These are phyloP conservation scores for Apodemia zela DNA, from an alignment of 2,888 invertebrate species.

Conservation along the genomic window DNA sequence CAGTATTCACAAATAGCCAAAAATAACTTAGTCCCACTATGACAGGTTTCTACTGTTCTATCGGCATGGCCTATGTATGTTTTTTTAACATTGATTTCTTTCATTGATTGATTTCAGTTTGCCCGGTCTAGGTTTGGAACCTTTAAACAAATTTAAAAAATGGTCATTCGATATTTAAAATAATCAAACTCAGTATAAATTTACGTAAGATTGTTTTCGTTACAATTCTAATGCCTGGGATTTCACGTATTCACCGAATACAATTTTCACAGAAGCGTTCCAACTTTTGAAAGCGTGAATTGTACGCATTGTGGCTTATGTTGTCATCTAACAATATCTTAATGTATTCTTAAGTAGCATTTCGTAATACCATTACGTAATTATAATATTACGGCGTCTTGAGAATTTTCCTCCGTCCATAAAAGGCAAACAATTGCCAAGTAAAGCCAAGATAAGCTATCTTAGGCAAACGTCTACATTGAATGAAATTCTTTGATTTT, in stretches of 20 bases:
- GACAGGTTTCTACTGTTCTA: too few relatives aligned
- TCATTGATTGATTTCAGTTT: too few relatives aligned
- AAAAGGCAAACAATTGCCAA: slow-evolving; percentile 1
- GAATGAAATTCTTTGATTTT: not conserved
- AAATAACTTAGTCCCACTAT: too few relatives aligned
- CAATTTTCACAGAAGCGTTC: not conserved
- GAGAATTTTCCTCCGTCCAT: not conserved
- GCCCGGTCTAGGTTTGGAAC: too few relatives aligned
- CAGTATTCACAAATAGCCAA: too few relatives aligned
- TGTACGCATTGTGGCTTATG: slow-evolving; percentile 1
- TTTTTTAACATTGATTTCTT: too few relatives aligned
- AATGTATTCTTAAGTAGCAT: slow-evolving; percentile 2
- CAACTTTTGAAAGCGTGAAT: slow-evolving; percentile 13
- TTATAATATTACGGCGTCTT: not conserved
- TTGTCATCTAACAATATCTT: slow-evolving; percentile 10
- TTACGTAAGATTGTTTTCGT: not conserved
- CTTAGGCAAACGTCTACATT: not conserved
- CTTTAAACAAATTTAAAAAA: not conserved
- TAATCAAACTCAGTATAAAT: not conserved
- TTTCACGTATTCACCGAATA: not conserved
- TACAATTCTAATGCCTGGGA: not conserved
- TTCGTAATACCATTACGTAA: slow-evolving; percentile 5
- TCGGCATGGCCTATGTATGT: too few relatives aligned
- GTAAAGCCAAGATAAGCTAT: not conserved
- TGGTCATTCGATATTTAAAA: not conserved